phyloP scores from a whole-genome alignment of 2,113 vertebrate genomes.

The Phalacrocorax brasilianus region DNA sequence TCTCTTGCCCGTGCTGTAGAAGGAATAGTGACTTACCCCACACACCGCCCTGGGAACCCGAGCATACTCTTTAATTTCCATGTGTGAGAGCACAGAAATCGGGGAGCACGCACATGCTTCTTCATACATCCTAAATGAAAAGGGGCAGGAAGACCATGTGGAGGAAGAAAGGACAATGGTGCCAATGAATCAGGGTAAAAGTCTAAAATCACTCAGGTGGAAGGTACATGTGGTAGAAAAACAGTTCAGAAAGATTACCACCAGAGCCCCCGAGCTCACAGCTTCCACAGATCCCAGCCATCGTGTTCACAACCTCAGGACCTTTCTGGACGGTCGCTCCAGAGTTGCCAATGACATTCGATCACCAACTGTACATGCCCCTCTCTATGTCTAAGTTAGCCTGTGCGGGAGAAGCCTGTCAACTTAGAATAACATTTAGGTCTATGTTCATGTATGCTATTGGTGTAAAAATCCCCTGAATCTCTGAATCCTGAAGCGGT shows the following conservation, averaged over 20 bases:
- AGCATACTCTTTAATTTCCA: background rate
- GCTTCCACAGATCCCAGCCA: background rate
- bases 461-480: background rate
- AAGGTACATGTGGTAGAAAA: background rate
- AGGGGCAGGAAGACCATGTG: rapidly evolving
- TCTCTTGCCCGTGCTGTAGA: rapidly evolving
- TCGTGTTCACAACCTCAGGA: background rate
- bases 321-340: background rate
- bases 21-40: background rate
- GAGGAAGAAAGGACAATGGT: background rate
- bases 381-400: background rate
- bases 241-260: background rate
- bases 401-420: background rate
- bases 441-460: background rate
- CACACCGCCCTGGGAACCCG: background rate
- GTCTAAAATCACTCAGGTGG: background rate
- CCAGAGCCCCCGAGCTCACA: background rate
- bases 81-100: background rate
- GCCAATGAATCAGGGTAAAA: background rate
- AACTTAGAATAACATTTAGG: background rate
- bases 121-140: background rate
- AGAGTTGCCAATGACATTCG: background rate
- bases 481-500: background rate
- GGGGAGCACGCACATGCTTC: rapidly evolving
- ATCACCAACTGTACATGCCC: background rate